phyloP scores from a whole-genome alignment of 1,140 invertebrate genomes.

The Phenacoccus solenopsis region DNA sequence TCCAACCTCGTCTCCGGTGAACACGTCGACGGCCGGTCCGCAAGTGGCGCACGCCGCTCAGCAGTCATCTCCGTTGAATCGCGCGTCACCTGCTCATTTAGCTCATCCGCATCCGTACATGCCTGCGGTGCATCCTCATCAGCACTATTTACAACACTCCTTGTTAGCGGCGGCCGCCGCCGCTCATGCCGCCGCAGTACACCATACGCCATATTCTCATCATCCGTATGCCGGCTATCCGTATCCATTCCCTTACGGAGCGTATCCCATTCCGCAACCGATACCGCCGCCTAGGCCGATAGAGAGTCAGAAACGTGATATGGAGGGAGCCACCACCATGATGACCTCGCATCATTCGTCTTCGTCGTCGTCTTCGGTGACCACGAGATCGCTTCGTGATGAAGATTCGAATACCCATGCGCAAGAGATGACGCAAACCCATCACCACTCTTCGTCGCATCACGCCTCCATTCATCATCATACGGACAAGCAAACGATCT shows the following conservation, averaged over 20 bases:
- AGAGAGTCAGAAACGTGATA: conserved; percentile 37
- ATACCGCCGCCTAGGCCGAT: conserved; percentile 52
- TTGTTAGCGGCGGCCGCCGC: conserved; percentile 46
- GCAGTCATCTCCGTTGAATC: conserved; percentile 42
- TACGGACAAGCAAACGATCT: conserved; percentile 44
- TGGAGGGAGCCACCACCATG: conserved; percentile 51
- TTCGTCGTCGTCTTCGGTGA: conserved; percentile 41
- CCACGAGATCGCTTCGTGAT: conserved; percentile 40
- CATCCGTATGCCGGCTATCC: conserved; percentile 45
- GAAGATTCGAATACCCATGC: conserved; percentile 29
- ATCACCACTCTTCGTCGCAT: conserved; percentile 44
- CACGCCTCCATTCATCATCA: conserved; percentile 44
- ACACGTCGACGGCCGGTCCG: conserved; percentile 45
- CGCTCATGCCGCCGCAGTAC: conserved; percentile 39
- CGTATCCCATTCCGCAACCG: conserved; percentile 53
- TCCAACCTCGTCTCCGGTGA: conserved; percentile 18
- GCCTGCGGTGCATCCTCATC: conserved; percentile 49
- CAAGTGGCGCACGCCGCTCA: conserved; percentile 54
- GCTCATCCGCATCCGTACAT: conserved; percentile 50
- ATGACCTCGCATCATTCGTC: conserved; percentile 50
- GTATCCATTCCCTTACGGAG: conserved; percentile 54
- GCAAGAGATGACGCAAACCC: conserved; percentile 35
- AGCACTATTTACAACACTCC: conserved; percentile 52
- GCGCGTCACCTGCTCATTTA: conserved; percentile 39
- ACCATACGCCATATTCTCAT: conserved; percentile 53